phyloP scores from a whole-genome alignment of 2,113 vertebrate genomes.

The Sylvia atricapilla region DNA sequence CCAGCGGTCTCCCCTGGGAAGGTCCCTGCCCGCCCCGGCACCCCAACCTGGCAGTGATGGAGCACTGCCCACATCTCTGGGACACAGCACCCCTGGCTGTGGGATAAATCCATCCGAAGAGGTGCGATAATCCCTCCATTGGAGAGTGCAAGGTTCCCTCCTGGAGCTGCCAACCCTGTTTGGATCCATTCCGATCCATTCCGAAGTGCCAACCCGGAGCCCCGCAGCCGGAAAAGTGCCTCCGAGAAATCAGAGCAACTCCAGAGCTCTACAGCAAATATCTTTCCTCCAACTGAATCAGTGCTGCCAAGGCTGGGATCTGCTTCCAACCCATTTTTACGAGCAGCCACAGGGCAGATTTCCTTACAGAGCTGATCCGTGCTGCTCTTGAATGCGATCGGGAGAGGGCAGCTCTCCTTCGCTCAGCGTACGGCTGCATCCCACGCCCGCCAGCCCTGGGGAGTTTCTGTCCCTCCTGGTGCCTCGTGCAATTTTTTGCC shows the following conservation, averaged over 20 bases:
- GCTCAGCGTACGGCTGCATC: accelerated
- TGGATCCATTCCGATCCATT: accelerated
- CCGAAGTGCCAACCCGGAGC: neutral
- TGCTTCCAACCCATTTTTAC: accelerated
- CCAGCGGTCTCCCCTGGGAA: neutral
- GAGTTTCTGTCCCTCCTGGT: accelerated
- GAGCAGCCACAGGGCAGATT: neutral
- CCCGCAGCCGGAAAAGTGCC: neutral
- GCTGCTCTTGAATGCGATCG: neutral
- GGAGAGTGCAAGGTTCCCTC: neutral
- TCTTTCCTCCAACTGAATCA: accelerated
- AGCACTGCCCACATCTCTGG: neutral
- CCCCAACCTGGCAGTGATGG: neutral
- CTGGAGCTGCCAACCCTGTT: neutral
- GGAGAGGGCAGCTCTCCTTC: conserved; percentile 5
- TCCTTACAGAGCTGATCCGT: accelerated
- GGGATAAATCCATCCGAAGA: neutral
- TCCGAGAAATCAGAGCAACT: neutral
- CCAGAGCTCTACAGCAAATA: neutral
- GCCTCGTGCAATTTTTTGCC: neutral
- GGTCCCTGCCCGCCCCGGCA: neutral
- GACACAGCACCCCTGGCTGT: neutral
- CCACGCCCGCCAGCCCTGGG: accelerated
- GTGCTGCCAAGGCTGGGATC: neutral
- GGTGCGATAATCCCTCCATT: accelerated